Evolutionary conservation across 92 coral and sea anemone species (phyloP).

Genomic region (Plumapathes pennacea): DNA sequence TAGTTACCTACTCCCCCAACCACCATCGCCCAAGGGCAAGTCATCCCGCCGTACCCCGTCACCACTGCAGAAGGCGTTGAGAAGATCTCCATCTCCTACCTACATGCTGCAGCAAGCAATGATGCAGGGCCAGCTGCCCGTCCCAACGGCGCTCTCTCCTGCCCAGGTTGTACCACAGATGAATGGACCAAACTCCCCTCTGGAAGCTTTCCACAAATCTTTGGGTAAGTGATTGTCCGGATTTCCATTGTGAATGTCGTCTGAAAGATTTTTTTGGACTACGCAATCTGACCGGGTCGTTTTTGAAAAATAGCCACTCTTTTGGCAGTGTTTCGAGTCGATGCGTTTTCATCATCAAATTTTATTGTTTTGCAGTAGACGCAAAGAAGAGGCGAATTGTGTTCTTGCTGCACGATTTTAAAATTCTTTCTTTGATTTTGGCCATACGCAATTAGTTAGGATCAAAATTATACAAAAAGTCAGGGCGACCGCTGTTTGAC

Average conservation of each 20-base stretch:
- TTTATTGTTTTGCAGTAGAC: too few species aligned
- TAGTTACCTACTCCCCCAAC: slow-evolving; percentile 78
- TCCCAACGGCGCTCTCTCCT: slow-evolving; percentile 67
- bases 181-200: slow-evolving; percentile 68
- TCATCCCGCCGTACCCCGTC: slow-evolving; percentile 63
- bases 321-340: too few species aligned
- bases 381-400: too few species aligned
- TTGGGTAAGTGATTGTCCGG: slow-evolving; percentile 43
- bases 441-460: too few species aligned
- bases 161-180: slow-evolving; percentile 90
- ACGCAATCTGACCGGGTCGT: too few species aligned
- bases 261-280: too few species aligned
- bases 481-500: too few species aligned
- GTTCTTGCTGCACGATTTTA: too few species aligned
- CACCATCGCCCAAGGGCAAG: slow-evolving; percentile 82
- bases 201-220: slow-evolving; percentile 61
- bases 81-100: slow-evolving; percentile 81
- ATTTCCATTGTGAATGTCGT: not conserved
- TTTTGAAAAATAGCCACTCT: too few species aligned
- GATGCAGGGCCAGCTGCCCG: slow-evolving; percentile 64
- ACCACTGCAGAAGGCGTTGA: slow-evolving; percentile 39
- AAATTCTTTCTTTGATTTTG: too few species aligned
- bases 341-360: too few species aligned
- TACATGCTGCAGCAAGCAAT: slow-evolving; percentile 75
- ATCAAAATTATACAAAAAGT: too few species aligned